A percentile compares a stretch with the other conserved stretches of the same genome.
Conservation (phyloP, 2,113 vertebrate species). For the Clupea harengus region DNA sequence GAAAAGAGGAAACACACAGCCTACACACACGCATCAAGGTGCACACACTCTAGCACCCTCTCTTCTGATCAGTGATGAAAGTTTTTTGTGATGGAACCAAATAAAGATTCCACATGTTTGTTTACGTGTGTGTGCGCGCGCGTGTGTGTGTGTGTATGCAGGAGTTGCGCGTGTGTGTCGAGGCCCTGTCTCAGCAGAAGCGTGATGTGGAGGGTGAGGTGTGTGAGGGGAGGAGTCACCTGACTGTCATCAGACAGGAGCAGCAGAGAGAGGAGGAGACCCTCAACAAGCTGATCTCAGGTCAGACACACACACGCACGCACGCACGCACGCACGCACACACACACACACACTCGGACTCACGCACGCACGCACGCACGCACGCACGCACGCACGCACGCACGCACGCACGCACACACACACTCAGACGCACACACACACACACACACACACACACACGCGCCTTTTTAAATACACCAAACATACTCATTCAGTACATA, state of each 20-base stretch:
- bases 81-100: too few relatives aligned
- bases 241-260: slow-evolving; percentile 69
- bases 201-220: slow-evolving; percentile 75
- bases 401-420: too few relatives aligned
- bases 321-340: neutral
- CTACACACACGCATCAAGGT: slow-evolving; percentile 37
- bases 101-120: too few relatives aligned
- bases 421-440: too few relatives aligned
- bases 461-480: neutral
- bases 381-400: neutral
- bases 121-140: neutral
- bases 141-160: slow-evolving; percentile 44
- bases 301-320: slow-evolving; percentile 51
- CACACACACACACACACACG: too few relatives aligned
- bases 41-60: neutral
- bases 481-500: too few relatives aligned
- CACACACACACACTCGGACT: too few relatives aligned
- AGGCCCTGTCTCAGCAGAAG: slow-evolving; percentile 73
- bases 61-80: too few relatives aligned
- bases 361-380: too few relatives aligned
- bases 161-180: slow-evolving; percentile 75
- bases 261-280: slow-evolving; percentile 68
- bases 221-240: slow-evolving; percentile 70
- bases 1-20: neutral
- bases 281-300: slow-evolving; percentile 73